Evolutionary conservation across 2,888 invertebrate genomes (phyloP), one percentile per base, ranked within the genome.

Genomic region (Tipula helvola): DNA sequence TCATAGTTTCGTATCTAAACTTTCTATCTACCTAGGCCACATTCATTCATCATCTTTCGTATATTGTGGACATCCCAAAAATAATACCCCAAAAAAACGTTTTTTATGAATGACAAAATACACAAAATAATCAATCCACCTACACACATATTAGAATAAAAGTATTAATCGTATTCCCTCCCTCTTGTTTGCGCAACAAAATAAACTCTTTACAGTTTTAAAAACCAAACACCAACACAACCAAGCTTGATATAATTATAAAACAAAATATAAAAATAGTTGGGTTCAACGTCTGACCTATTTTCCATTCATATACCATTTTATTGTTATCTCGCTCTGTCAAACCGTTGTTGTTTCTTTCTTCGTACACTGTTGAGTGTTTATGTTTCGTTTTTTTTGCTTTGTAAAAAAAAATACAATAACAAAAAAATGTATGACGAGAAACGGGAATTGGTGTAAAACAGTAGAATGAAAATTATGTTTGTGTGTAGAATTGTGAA

Each of bases 221-320:
- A 8, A 28, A 57, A 57, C 16, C 28, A 71, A 71, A 10, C 18
- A 71, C 71, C 12, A 8, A 71, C 28, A 71, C 71, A 28, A 10
- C 2, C 71, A 10, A 71, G 28, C 28, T 7, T 4, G 18, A 71
- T 71, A 71, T 28, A 71, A 71, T 71, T 28, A 28, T 71, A 71
- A 71, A 71, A 71, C 71, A 71, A 71, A 71, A 71, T 71, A 71
- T 71, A 71, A 71, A 71, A 71, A 71, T 71, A 71, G 71, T 71
- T 71, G 71, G 71, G 71, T 71, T 71, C 71, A 71, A 71, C 71
- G 71, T 71, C 71, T 71, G 71, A 71, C 71, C 71, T 71, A 71
- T 71, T 71, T 71, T 71, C 71, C 71, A 71, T 71, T 71, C 71
- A 71, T 71, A 71, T 28, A 28, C 18, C n/a, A 3, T 71, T 71